Percentiles rank a stretch among this genome's conserved stretches.
These are phyloP conservation scores for Callosobruchus maculatus DNA, from an alignment of 2,888 invertebrate genomes.

Conservation along the genomic window DNA sequence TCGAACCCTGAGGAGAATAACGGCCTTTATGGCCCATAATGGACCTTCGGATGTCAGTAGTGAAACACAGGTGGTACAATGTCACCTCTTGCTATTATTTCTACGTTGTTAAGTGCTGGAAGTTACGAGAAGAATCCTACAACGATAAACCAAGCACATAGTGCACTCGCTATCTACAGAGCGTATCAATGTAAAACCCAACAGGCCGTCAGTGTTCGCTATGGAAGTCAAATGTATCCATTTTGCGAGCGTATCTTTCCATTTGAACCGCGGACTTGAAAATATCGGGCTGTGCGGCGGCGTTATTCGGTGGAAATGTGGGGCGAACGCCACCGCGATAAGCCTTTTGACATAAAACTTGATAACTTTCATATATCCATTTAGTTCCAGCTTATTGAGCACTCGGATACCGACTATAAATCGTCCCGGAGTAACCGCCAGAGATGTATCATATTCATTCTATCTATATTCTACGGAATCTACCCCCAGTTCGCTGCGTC, in stretches of 20 bases:
- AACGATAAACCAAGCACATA: neutral
- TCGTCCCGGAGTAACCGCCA: slow-evolving; percentile 31
- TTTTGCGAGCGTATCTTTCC: neutral
- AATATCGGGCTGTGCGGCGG: neutral
- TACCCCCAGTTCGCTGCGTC: slow-evolving; percentile 31
- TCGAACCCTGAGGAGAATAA: too few relatives aligned
- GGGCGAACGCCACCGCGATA: slow-evolving; percentile 1
- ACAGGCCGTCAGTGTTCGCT: neutral
- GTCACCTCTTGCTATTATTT: too few relatives aligned
- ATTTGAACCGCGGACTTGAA: neutral
- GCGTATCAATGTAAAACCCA: neutral
- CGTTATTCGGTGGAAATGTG: neutral
- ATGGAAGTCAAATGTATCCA: neutral
- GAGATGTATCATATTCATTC: slow-evolving; percentile 38
- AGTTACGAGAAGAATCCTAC: too few relatives aligned
- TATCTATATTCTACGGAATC: slow-evolving; percentile 40
- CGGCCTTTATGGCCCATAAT: too few relatives aligned
- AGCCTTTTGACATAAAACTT: slow-evolving; percentile 36
- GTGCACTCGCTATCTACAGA: neutral
- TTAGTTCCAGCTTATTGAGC: slow-evolving; percentile 41
- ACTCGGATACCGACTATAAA: slow-evolving; percentile 33
- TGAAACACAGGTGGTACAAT: too few relatives aligned
- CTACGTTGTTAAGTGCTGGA: too few relatives aligned
- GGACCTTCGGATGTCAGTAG: too few relatives aligned
- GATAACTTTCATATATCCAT: slow-evolving; percentile 40